Base-by-base conservation (phyloP, 2,888 invertebrate species). In the Drosophila barbarae region DNA sequence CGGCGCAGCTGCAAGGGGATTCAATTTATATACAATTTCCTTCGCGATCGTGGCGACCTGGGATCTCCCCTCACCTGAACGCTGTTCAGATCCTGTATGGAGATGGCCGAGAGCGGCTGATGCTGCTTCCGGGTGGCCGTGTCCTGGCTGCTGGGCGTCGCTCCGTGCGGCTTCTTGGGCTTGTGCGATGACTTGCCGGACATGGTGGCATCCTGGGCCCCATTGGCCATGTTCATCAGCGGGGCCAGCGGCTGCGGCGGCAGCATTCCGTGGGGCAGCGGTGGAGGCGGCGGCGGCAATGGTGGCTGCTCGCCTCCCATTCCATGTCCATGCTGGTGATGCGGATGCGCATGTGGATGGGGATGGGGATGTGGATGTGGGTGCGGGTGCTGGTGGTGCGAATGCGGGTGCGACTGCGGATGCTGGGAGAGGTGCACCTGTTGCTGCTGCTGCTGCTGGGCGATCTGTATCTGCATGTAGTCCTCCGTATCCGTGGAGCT, bases 91-190 rank as follows among this genome's bases (percentile, higher is more conserved):
- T 97, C 96, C 73, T 96, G 95, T 84, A 94, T 95, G 87, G 95
- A 96, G 88, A 96, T 96, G 54, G 95, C 94, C 0, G 95, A 95
- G n/a, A 96, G 90, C 0, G 96, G 96, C 86, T 96, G 96, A 69
- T 92, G 92, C 55, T 91, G 91, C 73, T 92, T 92, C 44, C 91
- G 90, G 21, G 89, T 89, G 38, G 90, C 90, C 23, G 89, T 84
- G 65, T 91, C 90, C 74, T 87, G 88, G 72, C 87, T 86, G 44
- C 77, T 79, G 61, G 84, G 68, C 36, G 71, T 35, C 8, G 59
- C 56, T 5, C 69, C 47, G 13, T 80, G 72, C 51, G 84, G 84
- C 63, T 84, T 84, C 73, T 83, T 81, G 13, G 73, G 61, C 55
- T 76, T 77, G 46, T 74, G 74, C 49, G 82, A 42, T 1, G 53